phyloP scores from a whole-genome alignment of 2,113 vertebrate genomes.

The Sterrhoptilus dennistouni region DNA sequence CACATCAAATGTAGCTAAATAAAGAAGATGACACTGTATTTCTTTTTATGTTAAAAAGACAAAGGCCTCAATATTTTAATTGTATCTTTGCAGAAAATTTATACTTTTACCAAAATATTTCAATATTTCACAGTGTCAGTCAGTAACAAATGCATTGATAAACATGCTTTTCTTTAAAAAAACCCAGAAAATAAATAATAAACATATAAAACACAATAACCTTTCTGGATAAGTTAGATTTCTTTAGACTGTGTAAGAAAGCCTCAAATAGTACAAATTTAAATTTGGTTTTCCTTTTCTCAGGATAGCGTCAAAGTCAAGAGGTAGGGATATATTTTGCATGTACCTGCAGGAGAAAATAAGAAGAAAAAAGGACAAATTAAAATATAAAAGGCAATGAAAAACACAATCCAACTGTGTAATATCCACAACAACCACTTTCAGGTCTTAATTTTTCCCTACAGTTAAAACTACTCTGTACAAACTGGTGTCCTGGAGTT shows the following conservation, averaged over 20 bases:
- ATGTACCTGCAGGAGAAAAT: neutral
- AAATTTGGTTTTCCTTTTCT: neutral
- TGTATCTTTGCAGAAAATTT: neutral
- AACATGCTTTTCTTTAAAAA: neutral
- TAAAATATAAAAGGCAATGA: neutral
- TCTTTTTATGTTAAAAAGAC: neutral
- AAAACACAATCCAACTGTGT: neutral
- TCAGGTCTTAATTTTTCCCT: neutral
- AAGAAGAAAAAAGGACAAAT: neutral
- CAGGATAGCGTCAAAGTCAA: neutral
- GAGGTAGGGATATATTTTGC: neutral
- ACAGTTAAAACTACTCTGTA: neutral
- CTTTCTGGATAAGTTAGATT: neutral
- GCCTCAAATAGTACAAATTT: neutral
- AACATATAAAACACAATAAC: neutral
- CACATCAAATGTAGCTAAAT: neutral
- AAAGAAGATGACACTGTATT: neutral
- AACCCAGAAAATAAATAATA: neutral
- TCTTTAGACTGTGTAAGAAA: neutral
- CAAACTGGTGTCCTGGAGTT: neutral
- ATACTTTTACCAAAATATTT: neutral
- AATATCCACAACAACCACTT: neutral
- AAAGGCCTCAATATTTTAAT: neutral
- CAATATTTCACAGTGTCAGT: neutral
- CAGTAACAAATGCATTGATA: neutral